Conservation (phyloP, 2,113 vertebrate genomes). For the Halichoerus grypus region DNA sequence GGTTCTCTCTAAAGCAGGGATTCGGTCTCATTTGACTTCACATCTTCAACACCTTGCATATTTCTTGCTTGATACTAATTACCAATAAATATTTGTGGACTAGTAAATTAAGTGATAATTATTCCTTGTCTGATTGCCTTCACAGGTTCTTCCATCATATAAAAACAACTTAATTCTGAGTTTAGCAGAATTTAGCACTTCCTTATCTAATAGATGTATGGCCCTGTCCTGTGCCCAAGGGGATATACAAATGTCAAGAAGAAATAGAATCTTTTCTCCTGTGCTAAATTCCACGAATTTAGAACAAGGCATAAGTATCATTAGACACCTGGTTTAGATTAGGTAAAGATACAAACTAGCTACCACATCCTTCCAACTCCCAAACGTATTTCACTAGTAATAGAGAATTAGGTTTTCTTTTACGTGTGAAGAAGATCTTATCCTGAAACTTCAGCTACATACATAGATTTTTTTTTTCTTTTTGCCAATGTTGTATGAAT, state of each 20-base stretch:
- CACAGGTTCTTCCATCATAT: background rate
- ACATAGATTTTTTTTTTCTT: background rate
- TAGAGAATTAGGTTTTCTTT: constrained; percentile 23
- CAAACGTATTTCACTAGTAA: background rate
- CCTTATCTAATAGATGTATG: background rate
- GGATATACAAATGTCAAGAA: background rate
- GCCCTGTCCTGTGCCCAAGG: background rate
- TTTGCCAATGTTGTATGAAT: background rate
- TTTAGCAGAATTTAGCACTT: background rate
- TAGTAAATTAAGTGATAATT: constrained; percentile 26
- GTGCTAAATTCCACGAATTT: background rate
- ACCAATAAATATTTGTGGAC: constrained; percentile 40
- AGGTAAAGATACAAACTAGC: background rate
- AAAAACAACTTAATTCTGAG: constrained; percentile 8
- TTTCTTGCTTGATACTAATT: constrained; percentile 37
- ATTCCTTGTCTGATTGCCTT: background rate
- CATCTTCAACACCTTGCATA: background rate
- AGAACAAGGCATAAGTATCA: background rate
- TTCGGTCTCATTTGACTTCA: background rate
- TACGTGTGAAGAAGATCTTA: constrained; percentile 33
- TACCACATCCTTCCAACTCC: background rate
- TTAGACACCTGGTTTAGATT: background rate
- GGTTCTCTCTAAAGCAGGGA: background rate
- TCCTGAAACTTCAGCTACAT: background rate
- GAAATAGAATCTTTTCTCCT: background rate